Evolutionary conservation across 2,797 vertebrate species (phyloP), one percentile per base, ranked within the genome.

Genomic region (Merluccius polli): DNA sequence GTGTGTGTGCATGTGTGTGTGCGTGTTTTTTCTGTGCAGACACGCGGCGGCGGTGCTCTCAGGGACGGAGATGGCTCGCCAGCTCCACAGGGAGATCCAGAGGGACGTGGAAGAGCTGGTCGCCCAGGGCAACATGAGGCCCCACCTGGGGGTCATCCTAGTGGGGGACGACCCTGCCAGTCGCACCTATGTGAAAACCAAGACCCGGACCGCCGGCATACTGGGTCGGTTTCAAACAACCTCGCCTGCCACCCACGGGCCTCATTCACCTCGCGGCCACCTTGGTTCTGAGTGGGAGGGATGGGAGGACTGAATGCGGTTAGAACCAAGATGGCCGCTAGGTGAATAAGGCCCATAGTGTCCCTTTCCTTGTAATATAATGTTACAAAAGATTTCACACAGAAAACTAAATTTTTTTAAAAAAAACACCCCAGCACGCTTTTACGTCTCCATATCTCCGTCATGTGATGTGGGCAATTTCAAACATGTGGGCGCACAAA

Each of bases 101-200:
- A 92, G 84, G 32, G 96, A 94, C 29, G 93, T 98, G 78, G 95
- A 95, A 15, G 93, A 92, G 0, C 94, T 96, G 83, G 80, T 97
- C 2, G 91, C 93, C 3, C 87, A 92, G 83, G 96, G 96, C 70
- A 95, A 97, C 90, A 93, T 91, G 89, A 95, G 95, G 86, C 97
- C 97, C 79, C 95, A 97, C 73, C 93, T 98, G 29, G 95, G 94
- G 78, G 96, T 97, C 48, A 82, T 98, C 30, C 84, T 97, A 71
- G 96, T 98, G n/a, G 96, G 97, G 21, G 94, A 97, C 65, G 92
- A 97, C 80, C 94, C 95, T 8, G 96, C 96, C 77, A 98, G 97
- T 83, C 95, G 92, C 21, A 95, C 94, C 15, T 98, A 98, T 3
- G 97, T 97, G 63, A 94, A 89, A 86, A 97, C 96, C 89, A 98